These are phyloP conservation scores for Felis chaus DNA, from an alignment of 2,113 vertebrate species.

Conservation along the genomic window DNA sequence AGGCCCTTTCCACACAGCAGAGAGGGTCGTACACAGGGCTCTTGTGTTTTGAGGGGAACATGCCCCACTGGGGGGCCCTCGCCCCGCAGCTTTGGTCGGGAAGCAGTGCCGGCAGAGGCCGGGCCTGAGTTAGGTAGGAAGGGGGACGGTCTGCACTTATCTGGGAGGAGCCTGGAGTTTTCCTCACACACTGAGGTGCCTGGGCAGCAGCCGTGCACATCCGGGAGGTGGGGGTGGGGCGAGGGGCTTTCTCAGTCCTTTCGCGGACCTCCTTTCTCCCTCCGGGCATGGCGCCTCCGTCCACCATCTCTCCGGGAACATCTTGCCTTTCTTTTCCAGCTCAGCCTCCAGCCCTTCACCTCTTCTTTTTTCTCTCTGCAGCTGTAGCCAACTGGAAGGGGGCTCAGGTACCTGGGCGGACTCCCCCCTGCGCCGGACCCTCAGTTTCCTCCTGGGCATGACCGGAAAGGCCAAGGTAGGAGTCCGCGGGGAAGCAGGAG, in stretches of 20 bases:
- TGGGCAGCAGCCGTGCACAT: not conserved
- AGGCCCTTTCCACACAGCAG: conserved; percentile 65
- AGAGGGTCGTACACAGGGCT: conserved; percentile 68
- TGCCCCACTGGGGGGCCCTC: not conserved
- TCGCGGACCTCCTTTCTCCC: not conserved
- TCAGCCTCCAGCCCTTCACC: not conserved
- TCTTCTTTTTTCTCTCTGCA: conserved; percentile 56
- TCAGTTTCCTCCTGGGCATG: conserved; percentile 89
- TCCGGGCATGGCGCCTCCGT: not conserved
- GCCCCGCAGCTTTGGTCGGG: not conserved
- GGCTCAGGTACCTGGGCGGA: conserved; percentile 66
- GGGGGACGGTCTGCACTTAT: not conserved
- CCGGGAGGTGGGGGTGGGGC: conserved; percentile 26
- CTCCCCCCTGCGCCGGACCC: conserved; percentile 82
- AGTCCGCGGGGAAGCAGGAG: not conserved
- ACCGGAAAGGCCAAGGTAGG: conserved; percentile 87
- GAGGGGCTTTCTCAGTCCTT: not conserved
- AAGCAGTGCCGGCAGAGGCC: not conserved
- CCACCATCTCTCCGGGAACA: not conserved
- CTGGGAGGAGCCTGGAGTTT: conserved; percentile 67
- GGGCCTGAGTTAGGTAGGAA: conserved; percentile 47
- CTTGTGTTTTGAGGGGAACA: conserved; percentile 48
- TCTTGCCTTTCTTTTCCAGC: not conserved
- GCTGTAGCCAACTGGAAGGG: conserved; percentile 80
- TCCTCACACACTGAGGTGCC: conserved; percentile 34